A percentile compares a stretch with the other conserved stretches of the same genome.
phyloP scores from a whole-genome alignment of 2,113 vertebrate genomes.

The Isichthys henryi region DNA sequence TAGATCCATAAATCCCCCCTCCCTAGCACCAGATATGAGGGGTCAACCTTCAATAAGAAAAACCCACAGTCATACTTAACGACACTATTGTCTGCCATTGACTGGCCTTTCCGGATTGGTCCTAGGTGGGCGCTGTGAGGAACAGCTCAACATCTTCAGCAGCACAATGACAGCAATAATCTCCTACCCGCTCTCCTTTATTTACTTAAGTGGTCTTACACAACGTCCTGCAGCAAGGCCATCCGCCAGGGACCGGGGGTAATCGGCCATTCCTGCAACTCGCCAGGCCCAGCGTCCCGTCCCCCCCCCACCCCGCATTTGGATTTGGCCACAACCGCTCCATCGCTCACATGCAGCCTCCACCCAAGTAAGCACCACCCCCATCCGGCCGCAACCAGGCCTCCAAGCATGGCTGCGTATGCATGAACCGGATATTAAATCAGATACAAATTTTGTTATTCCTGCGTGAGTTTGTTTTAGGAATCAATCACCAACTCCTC shows the following conservation, averaged over 20 bases:
- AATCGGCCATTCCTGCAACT: background rate
- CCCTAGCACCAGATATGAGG: conserved; percentile 12
- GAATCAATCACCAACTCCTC: background rate
- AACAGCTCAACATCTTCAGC: conserved; percentile 39
- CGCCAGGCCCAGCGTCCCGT: background rate
- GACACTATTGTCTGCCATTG: conserved; percentile 13
- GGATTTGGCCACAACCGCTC: background rate
- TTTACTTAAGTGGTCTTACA: conserved; percentile 72
- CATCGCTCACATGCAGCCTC: background rate
- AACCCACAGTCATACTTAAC: conserved; percentile 7
- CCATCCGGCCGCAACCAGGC: background rate
- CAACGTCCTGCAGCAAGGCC: conserved; percentile 67
- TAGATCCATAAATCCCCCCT: conserved; percentile 18
- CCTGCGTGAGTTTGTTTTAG: background rate
- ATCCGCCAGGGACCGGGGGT: conserved; percentile 6
- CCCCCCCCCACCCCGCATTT: background rate
- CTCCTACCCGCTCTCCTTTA: conserved; percentile 69
- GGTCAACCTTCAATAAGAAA: conserved; percentile 5
- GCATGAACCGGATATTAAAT: background rate
- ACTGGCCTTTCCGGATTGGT: background rate
- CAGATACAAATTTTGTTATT: background rate
- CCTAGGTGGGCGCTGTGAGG: background rate
- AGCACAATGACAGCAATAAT: conserved; percentile 75
- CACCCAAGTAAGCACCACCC: background rate
- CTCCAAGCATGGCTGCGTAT: background rate